phyloP scores from a whole-genome alignment of 1,140 invertebrate genomes.

The Homalodisca vitripennis region DNA sequence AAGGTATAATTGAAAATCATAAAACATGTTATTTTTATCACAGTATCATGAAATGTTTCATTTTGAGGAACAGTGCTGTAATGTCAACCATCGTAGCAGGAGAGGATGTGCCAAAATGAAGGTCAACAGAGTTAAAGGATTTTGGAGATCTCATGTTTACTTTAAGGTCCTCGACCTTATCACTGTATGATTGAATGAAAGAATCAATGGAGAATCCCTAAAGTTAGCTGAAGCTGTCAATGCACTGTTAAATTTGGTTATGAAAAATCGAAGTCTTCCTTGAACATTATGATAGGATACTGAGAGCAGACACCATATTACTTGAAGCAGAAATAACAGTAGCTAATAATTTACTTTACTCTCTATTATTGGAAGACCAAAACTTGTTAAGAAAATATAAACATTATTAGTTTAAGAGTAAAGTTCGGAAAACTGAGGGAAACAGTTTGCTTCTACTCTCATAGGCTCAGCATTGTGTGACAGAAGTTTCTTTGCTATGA shows the following conservation, averaged over 20 bases:
- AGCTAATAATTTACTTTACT: conserved; percentile 12
- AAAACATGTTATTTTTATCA: too few relatives aligned
- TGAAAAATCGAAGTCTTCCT: background rate
- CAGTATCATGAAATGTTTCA: too few relatives aligned
- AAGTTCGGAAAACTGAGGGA: background rate
- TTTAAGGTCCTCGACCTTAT: conserved; percentile 4
- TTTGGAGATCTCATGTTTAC: conserved; percentile 8
- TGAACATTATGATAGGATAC: too few relatives aligned
- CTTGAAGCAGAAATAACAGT: conserved; percentile 18
- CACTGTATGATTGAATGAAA: conserved; percentile 2
- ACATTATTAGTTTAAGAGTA: background rate
- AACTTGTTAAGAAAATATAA: too few relatives aligned
- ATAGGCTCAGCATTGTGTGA: background rate
- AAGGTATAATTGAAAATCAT: too few relatives aligned
- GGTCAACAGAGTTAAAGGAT: background rate
- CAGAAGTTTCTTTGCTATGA: background rate
- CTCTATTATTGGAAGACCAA: background rate
- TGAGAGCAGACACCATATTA: conserved; percentile 3
- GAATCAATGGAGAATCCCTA: conserved; percentile 12
- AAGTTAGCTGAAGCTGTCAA: background rate
- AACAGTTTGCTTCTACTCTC: background rate
- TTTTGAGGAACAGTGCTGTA: conserved; percentile 1
- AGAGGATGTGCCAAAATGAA: background rate
- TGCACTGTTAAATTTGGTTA: background rate
- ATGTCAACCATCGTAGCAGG: conserved; percentile 9